Percentiles rank a stretch among this genome's conserved stretches.
Evolutionary conservation across 2,113 vertebrate genomes (phyloP).

Genomic region (Propithecus coquereli): DNA sequence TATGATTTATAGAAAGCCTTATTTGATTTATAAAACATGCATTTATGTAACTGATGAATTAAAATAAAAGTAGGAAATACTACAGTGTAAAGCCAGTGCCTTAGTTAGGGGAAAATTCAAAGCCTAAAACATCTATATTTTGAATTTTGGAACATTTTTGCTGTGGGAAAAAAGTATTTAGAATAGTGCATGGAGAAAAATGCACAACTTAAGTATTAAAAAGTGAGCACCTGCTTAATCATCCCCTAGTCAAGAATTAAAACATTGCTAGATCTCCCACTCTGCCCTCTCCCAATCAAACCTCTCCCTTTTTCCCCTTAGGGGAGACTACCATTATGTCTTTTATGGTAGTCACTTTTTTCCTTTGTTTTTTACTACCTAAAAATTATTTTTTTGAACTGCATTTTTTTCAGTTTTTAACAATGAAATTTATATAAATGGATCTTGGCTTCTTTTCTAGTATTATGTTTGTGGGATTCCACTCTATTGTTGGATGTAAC

Average conservation of each 20-base stretch:
- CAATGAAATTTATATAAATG: not conserved
- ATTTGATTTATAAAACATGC: not conserved
- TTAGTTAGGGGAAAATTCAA: not conserved
- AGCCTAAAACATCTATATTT: not conserved
- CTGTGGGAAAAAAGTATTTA: not conserved
- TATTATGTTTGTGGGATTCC: not conserved
- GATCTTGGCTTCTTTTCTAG: not conserved
- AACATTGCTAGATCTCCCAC: not conserved
- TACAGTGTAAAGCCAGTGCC: not conserved
- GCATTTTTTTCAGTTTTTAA: not conserved
- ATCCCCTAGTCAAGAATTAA: not conserved
- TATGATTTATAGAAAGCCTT: not conserved
- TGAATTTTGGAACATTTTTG: not conserved
- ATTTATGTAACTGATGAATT: not conserved
- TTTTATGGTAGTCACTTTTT: not conserved
- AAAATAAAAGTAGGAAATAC: not conserved
- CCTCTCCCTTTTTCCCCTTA: not conserved
- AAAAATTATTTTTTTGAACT: not conserved
- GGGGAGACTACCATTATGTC: not conserved
- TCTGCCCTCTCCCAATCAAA: not conserved
- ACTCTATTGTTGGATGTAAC: not conserved
- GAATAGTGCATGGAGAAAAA: not conserved
- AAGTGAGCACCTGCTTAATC: not conserved
- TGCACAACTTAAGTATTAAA: not conserved
- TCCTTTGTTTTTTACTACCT: not conserved